phyloP scores from a whole-genome alignment of 2,888 invertebrate genomes.

The Drosophila peninsularis region DNA sequence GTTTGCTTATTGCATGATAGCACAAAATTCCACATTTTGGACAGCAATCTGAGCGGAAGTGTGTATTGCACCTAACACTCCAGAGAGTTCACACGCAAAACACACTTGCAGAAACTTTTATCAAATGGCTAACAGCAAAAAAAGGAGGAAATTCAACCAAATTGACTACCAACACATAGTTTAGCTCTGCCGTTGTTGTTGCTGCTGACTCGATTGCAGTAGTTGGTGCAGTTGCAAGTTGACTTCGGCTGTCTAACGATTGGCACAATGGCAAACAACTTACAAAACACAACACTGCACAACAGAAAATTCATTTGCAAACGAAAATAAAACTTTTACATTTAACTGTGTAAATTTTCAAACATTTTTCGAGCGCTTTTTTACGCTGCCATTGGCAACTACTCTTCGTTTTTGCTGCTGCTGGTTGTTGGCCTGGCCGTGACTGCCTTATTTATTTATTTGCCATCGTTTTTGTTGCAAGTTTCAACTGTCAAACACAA shows the following conservation, averaged over 20 bases:
- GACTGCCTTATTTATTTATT: conserved; percentile 70
- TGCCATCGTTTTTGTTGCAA: conserved; percentile 59
- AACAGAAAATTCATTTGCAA: conserved; percentile 74
- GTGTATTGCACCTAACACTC: conserved; percentile 32
- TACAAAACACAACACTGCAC: conserved; percentile 56
- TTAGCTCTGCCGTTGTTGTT: conserved; percentile 8
- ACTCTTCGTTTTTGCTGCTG: conserved; percentile 7
- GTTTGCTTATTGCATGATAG: conserved; percentile 48
- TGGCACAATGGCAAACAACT: conserved; percentile 65
- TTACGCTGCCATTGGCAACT: conserved; percentile 47
- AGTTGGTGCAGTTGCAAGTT: conserved; percentile 46
- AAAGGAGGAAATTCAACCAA: conserved; percentile 49
- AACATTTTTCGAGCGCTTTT: conserved; percentile 67
- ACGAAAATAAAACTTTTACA: conserved; percentile 79
- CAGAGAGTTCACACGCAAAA: conserved; percentile 54
- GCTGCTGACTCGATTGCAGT: conserved; percentile 38
- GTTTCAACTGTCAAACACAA: conserved; percentile 79
- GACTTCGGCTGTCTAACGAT: conserved; percentile 46
- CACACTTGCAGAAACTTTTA: conserved; percentile 45
- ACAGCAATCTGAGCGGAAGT: conserved; percentile 40
- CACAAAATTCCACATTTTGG: conserved; percentile 44
- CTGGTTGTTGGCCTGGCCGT: conserved; percentile 30
- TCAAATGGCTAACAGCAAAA: conserved; percentile 46
- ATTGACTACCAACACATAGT: conserved; percentile 54
- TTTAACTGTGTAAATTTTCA: conserved; percentile 80